Conservation (phyloP, 2,113 vertebrate species). For the Phyllostomus hastatus region DNA sequence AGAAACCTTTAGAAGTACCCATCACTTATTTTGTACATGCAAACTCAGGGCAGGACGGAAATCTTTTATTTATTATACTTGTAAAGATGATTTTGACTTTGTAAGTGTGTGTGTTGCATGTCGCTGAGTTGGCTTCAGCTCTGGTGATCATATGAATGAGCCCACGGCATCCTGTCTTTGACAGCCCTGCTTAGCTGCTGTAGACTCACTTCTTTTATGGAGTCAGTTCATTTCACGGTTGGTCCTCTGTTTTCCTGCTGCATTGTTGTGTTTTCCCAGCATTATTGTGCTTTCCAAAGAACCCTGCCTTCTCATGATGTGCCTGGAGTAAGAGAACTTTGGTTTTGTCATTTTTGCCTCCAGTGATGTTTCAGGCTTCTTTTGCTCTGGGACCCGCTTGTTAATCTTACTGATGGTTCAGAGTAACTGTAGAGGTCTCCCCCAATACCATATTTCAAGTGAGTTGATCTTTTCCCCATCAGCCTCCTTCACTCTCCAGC, state of each 20-base stretch:
- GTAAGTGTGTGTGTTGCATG: neutral
- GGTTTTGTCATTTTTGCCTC: neutral
- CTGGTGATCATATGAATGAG: neutral
- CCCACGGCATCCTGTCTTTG: neutral
- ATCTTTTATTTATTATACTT: neutral
- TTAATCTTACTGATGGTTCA: neutral
- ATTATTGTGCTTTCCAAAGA: neutral
- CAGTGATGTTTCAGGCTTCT: neutral
- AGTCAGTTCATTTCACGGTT: neutral
- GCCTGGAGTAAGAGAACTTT: neutral
- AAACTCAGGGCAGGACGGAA: neutral
- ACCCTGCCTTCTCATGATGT: neutral
- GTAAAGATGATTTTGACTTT: neutral
- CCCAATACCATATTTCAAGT: neutral
- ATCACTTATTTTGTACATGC: neutral
- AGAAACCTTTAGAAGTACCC: neutral
- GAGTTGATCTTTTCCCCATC: neutral
- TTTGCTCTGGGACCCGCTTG: neutral
- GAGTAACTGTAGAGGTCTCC: neutral
- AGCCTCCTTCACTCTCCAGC: neutral
- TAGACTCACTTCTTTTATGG: neutral
- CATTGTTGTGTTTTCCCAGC: neutral
- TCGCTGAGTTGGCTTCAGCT: neutral
- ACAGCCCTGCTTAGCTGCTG: neutral
- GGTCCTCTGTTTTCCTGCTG: neutral